Base-by-base conservation (phyloP, 1,140 invertebrate species). In the Lucilia sericata region DNA sequence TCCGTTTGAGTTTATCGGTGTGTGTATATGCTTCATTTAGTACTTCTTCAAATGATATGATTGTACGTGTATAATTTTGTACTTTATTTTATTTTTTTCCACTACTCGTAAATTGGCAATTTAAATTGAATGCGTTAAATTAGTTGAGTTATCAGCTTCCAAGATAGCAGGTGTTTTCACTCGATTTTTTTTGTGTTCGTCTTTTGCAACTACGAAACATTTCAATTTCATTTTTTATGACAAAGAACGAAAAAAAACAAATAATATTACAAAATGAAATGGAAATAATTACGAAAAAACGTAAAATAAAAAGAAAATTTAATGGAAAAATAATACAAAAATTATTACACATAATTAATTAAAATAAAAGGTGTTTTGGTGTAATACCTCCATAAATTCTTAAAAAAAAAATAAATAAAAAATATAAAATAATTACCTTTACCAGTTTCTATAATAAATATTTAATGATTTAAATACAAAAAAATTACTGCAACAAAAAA, bases 61-160 rank as follows among this genome's bases (percentile, higher is more conserved):
- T 74, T 25, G 60, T 17, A 3, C 21, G 3, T 80, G 5, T 7
- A 42, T 60, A 19, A 4, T 30, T 51, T 70, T 12, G 51, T 36
- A 36, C 60, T 19, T 42, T 65, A 36, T 83, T 30, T 47, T 74
- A 65, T 70, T 83, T 55, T 74, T 42, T n/a, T n/a, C 49, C 82
- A 83, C 74, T 83, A 74, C 21, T 47, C 17, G 75, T 87, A 88
- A 90, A 90, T 90, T 90, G 87, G 84, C 89, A 90, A 90, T 90
- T 90, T 88, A 89, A 90, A 90, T 90, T 89, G 89, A 88, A 85
- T 87, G 88, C 87, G 86, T 88, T 89, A 89, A 90, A 90, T 90
- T 90, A 90, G 89, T 90, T 88, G 89, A 90, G 89, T 90, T 90
- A 90, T 90, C 89, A 90, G 88, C 88, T 86, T 90, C 87, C 87